These are phyloP conservation scores for Drosophila sp. DNA, from an alignment of 1,140 invertebrate genomes.

Conservation along the genomic window DNA sequence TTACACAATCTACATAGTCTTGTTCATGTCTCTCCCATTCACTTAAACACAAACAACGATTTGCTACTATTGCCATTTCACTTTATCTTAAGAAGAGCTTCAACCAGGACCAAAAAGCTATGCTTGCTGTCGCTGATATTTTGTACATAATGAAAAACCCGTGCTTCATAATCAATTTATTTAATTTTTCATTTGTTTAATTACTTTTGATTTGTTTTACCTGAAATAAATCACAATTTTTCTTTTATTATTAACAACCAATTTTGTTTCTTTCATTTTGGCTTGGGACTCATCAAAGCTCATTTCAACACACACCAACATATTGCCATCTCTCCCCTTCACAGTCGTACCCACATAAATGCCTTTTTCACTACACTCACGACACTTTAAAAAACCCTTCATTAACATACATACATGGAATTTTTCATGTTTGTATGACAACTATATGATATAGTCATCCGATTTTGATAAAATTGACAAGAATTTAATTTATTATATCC, in stretches of 20 bases:
- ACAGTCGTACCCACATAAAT: too few relatives aligned
- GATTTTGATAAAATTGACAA: too few relatives aligned
- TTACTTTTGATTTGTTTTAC: not conserved
- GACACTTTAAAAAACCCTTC: too few relatives aligned
- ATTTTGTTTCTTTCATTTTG: not conserved
- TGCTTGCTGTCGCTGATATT: not conserved
- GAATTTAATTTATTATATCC: too few relatives aligned
- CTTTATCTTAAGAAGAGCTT: conserved; percentile 3
- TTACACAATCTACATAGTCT: conserved; percentile 1
- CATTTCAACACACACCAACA: not conserved
- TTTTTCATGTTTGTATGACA: too few relatives aligned
- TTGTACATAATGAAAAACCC: not conserved
- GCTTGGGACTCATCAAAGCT: not conserved
- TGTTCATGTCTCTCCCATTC: conserved; percentile 4
- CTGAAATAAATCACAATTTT: conserved; percentile 2
- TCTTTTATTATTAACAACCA: not conserved
- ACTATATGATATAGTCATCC: too few relatives aligned
- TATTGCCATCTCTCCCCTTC: not conserved
- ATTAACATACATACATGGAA: too few relatives aligned
- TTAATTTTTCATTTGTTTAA: not conserved
- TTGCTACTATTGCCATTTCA: not conserved
- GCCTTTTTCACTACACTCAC: too few relatives aligned
- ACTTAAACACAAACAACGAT: conserved; percentile 22
- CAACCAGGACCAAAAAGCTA: not conserved
- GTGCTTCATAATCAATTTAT: not conserved